Evolutionary conservation across 1,140 invertebrate genomes (phyloP), one percentile per base, ranked within the genome.

Genomic region (Pygmarrhopalites habei): DNA sequence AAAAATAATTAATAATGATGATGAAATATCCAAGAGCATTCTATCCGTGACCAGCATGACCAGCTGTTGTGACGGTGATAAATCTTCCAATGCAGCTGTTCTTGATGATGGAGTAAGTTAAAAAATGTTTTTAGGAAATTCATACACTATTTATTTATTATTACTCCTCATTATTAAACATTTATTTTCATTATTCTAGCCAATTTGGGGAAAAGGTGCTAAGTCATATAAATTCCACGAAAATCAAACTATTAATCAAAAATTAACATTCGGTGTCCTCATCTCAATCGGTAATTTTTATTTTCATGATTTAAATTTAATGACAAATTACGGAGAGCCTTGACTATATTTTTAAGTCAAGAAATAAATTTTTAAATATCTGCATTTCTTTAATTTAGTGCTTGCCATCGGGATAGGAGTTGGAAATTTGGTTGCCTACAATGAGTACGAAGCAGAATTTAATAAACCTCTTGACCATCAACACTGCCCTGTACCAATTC

Each of bases 131-230:
- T 39, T 39, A 39, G 7, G 35, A 39, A 17, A 39, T 39, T 39
- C 17, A 39, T 39, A 10, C 17, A n/a, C 44, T n/a, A 5, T n/a
- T 21, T 46, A 46, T n/a, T 46, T 21, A 21, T 21, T 47, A 10
- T n/a, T 47, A 5, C 23, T 47, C 44, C n/a, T 7, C 32, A 15
- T 35, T 35, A 7, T 35, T 35, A 35, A 35, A 15, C 15, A 15
- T 35, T 15, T 35, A 35, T 35, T 7, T 35, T 35, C 32, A 39
- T 60, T 61, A 41, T 23, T 52, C 2, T 30, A 70, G 69, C 69
- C 69, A 39, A 70, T 70, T 35, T 70, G 69, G 69, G 49, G 58
- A n/a, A 67, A 65, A 47, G 69, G 69, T 43, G 41, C 59, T 52
- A 70, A 67, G 47, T 39, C 35, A 2, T 70, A 70, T 30, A 62